Evolutionary conservation across 2,113 vertebrate species (phyloP), one percentile per base, ranked within the genome.

Genomic region (Eulemur rufifrons): DNA sequence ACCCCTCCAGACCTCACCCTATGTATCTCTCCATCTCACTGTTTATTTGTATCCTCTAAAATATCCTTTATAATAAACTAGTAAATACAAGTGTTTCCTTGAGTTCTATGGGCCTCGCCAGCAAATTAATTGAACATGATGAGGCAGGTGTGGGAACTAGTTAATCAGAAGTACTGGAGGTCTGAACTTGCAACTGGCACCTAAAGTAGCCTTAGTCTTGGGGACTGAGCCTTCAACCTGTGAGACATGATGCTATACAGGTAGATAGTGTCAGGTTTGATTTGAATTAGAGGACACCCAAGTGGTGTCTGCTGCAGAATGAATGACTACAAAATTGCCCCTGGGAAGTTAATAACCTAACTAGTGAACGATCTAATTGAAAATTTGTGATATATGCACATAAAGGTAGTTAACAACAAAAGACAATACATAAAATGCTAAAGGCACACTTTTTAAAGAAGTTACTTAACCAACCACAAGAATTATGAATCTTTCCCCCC

Each of bases 291-390:
- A 77, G 45, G 15, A 50, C 10, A 77, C 45, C 45, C 45, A 20
- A 1, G 17, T 50, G 45, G 29, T 32, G 29, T 34, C 74, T 23
- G 8, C 74, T 50, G 29, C 27, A 77, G 45, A 77, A 56, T 80
- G 50, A 92, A 29, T 71, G 47, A 56, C 34, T 86, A 20, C 73
- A 61, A 85, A 91, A 91, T 69, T 59, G 23, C 29, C 29, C 50
- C 91, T 52, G 34, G 71, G 56, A 94, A 42, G 14, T 73, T 90
- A 77, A 73, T 94, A 71, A 86, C 63, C 69, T 87, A 93, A 76
- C 42, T 71, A 81, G 42, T 39, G 14, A 81, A 64, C 23, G 64
- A 88, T 29, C 47, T 86, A 54, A 50, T 32, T 89, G 78, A 88
- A 91, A 85, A 91, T 39, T 82, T 50, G 15, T 68, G 59, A 27